Evolutionary conservation across 1,140 invertebrate species (phyloP).

Genomic region (Heterodera carotae): DNA sequence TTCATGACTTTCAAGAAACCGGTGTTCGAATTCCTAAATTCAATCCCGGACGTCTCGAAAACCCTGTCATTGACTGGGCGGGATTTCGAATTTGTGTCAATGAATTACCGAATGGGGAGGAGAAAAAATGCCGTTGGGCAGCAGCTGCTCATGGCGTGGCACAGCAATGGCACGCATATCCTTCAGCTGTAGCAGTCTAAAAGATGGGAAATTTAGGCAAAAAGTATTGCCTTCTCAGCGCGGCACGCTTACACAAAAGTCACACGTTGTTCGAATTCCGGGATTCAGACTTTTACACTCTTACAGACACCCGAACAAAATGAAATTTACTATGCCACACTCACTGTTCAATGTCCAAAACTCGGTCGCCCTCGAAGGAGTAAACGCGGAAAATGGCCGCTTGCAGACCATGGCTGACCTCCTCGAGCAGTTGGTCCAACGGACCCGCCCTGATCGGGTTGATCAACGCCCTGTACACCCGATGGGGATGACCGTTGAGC

Average conservation of each 20-base stretch:
- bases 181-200: slow-evolving; percentile 45
- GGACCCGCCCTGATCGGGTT: slow-evolving; percentile 40
- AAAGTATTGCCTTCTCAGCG: too few species aligned
- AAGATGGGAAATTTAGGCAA: not conserved
- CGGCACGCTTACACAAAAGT: too few species aligned
- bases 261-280: too few species aligned
- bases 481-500: slow-evolving; percentile 48
- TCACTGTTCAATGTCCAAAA: slow-evolving; percentile 41
- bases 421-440: slow-evolving; percentile 47
- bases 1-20: too few species aligned
- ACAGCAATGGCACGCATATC: slow-evolving; percentile 50
- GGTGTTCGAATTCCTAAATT: too few species aligned
- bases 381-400: slow-evolving; percentile 51
- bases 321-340: too few species aligned
- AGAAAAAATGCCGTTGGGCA: slow-evolving; percentile 37
- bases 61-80: too few species aligned
- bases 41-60: too few species aligned
- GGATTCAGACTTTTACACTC: too few species aligned
- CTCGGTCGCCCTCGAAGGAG: slow-evolving; percentile 49
- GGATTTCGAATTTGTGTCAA: too few species aligned
- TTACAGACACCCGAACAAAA: too few species aligned
- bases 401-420: slow-evolving; percentile 46
- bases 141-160: slow-evolving; percentile 43
- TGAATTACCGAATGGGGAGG: slow-evolving; percentile 11
- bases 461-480: slow-evolving; percentile 45